Base-by-base conservation (phyloP, 2,113 vertebrate species). In the Gobiocypris rarus region DNA sequence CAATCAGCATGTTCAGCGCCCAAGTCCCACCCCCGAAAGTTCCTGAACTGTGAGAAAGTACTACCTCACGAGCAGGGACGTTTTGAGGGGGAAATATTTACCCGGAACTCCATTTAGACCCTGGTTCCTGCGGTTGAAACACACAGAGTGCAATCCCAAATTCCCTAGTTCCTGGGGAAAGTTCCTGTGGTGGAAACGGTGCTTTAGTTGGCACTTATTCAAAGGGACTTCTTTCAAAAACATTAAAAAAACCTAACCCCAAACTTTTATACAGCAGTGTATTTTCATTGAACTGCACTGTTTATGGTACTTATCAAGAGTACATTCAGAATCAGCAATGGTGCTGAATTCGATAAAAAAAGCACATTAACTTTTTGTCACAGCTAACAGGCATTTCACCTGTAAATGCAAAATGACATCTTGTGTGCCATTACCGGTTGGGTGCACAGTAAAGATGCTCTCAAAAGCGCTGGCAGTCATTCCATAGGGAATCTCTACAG, bases 401-500 rank as follows among this genome's bases (percentile, higher is more conserved):
- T 85, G 83, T 70, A 54, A 82, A 78, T 85, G 83, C 45, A 63
- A 82, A 87, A 71, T 56, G n/a, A 79, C 70, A 86, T 85, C 84
- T 84, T 5, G 26, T 88, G n/a, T 83, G 50, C 81, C 87, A 84
- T 90, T 82, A 88, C 86, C 54, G 74, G 69, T 45, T 86, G 61
- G 22, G 78, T 81, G 71, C 87, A 84, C 85, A 85, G 87, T 81
- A n/a, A 88, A 87, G 86, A 88, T 59, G 86, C 77, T 75, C 76
- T 84, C 75, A 85, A 84, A 38, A 88, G 89, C 85, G 85, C 84
- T 85, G 84, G 89, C 86, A 90, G 91, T 87, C 85, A 85, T 43
- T 75, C 87, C 83, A 90, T 76, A 82, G 83, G 65, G 85, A 92
- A 90, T 90, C 86, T 91, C 86, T 79, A 81, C 76, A 26, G 73